Base-by-base conservation (phyloP, 2,888 invertebrate species). In the Gandaritis pyraliata region DNA sequence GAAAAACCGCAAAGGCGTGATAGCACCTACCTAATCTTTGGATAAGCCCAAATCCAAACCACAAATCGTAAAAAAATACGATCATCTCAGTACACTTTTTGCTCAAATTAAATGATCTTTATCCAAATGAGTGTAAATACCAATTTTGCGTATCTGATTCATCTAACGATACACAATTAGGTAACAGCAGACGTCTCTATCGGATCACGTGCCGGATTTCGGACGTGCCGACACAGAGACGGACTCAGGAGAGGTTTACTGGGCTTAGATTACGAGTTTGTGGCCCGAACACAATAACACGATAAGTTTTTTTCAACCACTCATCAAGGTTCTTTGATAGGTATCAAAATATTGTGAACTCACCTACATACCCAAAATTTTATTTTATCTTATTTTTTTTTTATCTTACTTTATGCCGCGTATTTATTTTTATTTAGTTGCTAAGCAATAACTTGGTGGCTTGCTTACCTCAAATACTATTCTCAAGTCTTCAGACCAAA, bases 51-150 rank as follows among this genome's bases (percentile, higher is more conserved):
- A 11, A 43, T 10, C 41, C 39, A 13, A 7, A 39, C 15, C 41
- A 7, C 41, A 41, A 8, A n/a, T 47, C 47, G 13, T 8, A 47
- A 30, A 41, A 46, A 46, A 46, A n/a, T 6, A 38, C 7, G 18
- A 29, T 48, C 54, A 57, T n/a, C 23, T 61, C 8, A 3, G 15
- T 29, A 6, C n/a, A 49, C 29, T 60, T 64, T 64, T 64, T 64
- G 45, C 18, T 6, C 38, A 57, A 59, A 56, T 59, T 59, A 56
- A 53, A 41, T 48, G 50, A 58, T 58, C 55, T 49, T 48, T 54
- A 55, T 55, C 50, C 53, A 56, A 63, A 58, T 55, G 50, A 51
- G 58, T 55, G 58, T 58, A 63, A 49, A 64, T 59, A 52, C 52
- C 48, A 43, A 50, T 47, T 46, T 62, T 46, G 54, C 52, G 48